These are phyloP conservation scores for Hippopotamus amphibius DNA, from an alignment of 2,113 vertebrate genomes.

Conservation along the genomic window DNA sequence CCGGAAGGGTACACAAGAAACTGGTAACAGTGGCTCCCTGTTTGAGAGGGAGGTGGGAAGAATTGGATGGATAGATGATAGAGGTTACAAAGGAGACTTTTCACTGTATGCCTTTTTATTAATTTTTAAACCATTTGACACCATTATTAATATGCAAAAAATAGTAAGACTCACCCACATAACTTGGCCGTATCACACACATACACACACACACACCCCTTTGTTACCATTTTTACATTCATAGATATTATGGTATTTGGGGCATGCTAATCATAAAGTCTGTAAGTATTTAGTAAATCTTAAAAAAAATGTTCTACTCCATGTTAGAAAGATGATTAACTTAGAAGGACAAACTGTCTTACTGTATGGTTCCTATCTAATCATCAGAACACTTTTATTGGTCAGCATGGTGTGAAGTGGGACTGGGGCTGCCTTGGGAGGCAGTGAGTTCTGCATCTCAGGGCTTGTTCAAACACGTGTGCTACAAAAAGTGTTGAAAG, in stretches of 20 bases:
- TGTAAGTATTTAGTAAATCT: background rate
- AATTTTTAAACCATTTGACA: background rate
- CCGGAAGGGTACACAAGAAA: background rate
- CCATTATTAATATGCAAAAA: background rate
- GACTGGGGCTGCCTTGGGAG: background rate
- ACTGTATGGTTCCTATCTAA: background rate
- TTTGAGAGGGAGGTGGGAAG: background rate
- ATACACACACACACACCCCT: background rate
- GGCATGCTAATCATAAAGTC: slow-evolving; percentile 3
- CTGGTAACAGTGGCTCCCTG: background rate
- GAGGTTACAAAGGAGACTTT: background rate
- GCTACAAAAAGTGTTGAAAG: background rate
- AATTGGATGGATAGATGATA: background rate
- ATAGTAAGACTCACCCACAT: background rate
- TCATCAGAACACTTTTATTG: background rate
- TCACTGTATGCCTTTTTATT: background rate
- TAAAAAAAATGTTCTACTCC: background rate
- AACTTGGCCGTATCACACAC: background rate
- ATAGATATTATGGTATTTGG: background rate
- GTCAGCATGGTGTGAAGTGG: background rate
- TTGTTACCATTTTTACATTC: slow-evolving; percentile 1
- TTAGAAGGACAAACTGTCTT: background rate
- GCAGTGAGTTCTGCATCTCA: background rate
- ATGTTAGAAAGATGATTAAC: background rate
- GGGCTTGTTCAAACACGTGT: background rate